Evolutionary conservation across 2,113 vertebrate genomes (phyloP).

Genomic region (Gulo gulo): DNA sequence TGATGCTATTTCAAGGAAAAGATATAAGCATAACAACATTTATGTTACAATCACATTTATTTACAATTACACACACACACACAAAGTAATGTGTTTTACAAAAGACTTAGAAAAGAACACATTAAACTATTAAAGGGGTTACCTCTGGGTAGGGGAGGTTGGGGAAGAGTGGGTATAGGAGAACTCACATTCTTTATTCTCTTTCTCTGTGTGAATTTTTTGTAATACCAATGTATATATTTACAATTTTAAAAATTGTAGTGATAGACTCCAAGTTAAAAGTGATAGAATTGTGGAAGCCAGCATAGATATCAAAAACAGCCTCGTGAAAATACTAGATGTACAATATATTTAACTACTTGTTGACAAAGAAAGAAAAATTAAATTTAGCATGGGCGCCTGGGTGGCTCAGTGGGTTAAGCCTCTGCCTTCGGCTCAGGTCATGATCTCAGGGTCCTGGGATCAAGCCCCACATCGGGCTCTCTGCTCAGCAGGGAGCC

Average conservation of each 20-base stretch:
- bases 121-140: background rate
- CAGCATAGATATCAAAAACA: conserved; percentile 34
- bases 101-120: background rate
- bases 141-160: background rate
- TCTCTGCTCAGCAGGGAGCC: too few relatives aligned
- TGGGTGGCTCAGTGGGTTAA: too few relatives aligned
- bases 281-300: background rate
- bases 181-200: background rate
- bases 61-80: background rate
- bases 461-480: too few relatives aligned
- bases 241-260: background rate
- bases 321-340: conserved; percentile 12
- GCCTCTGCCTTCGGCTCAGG: too few relatives aligned
- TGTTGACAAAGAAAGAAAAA: conserved; percentile 39
- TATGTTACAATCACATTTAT: background rate
- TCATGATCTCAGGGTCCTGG: too few relatives aligned
- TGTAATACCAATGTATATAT: background rate
- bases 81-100: background rate
- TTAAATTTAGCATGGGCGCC: background rate
- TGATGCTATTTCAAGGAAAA: background rate
- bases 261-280: conserved; percentile 28
- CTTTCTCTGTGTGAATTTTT: background rate
- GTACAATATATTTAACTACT: background rate
- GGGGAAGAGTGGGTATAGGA: background rate
- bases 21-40: background rate